Evolutionary conservation across 2,888 invertebrate genomes (phyloP), one percentile per base, ranked within the genome.

Genomic region (Troilus luridus): DNA sequence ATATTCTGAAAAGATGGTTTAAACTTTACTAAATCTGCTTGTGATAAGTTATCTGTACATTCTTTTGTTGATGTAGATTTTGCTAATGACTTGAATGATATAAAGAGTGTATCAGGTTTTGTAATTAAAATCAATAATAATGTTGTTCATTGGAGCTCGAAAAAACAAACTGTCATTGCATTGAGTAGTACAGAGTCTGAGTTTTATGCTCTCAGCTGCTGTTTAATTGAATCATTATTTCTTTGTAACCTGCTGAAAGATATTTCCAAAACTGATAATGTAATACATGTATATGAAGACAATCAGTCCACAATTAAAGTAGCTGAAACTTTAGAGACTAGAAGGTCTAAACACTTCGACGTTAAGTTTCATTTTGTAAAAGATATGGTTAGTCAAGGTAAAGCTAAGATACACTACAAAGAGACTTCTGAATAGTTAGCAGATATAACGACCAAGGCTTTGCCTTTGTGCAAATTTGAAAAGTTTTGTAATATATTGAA

Each of bases 21-120:
- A 12, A 90, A 19, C 21, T 91, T 91, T 90, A 12, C 21, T 8
- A 90, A 90, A 72, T 19, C 12, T 67, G 19, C n/a, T 90, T 72
- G 9, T 89, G 41, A 8, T 59, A 54, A 21, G n/a, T 56, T 67
- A 56, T 9, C 12, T 9, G 58, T 85, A 24, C 17, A 41, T 58
- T 27, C 81, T 85, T 91, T 21, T 59, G 89, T 88, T 62, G 89
- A 91, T 89, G 81, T 88, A 14, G 91, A 91, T 88, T 91, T 67
- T 77, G 90, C 41, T 41, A 41, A 41, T 41, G 41, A 41, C 41
- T 41, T 41, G 41, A 41, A 41, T 41, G 41, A 41, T 88, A 41
- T 90, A 17, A 90, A 90, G 62, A 90, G 88, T 88, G 89, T 89
- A 21, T 81, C 85, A 11, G 91, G 91, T 24, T 90, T 24, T 67